Base-by-base conservation (phyloP, 2,113 vertebrate species). In the Gopherus flavomarginatus region DNA sequence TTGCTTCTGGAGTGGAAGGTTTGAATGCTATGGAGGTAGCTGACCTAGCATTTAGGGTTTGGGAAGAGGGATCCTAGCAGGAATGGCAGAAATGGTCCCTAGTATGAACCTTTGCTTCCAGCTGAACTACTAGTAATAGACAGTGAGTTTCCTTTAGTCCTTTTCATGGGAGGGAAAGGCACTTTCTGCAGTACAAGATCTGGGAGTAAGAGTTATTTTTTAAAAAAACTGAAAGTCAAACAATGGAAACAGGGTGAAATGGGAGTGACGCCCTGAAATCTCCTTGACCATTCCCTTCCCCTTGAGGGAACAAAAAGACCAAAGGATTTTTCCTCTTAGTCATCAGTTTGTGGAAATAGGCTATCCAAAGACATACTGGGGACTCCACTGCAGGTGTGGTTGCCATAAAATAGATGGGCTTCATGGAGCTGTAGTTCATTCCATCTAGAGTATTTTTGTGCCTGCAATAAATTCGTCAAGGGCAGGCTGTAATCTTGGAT, bases 31-130 rank as follows among this genome's bases (percentile, higher is more conserved):
- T 52, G 52, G 89, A 92, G 94, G 65, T 59, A 59, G 90, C 92
- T 93, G 95, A 49, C 91, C 90, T 89, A 94, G 85, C 81, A 87
- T 89, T 93, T 86, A 91, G 88, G 92, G 92, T 54, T 93, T 91
- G 94, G n/a, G 54, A 81, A 75, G 79, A 87, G 88, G 31, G 3
- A 47, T 2, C 88, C 87, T 69, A 82, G 86, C 50, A 85, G 75
- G 29, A 83, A 53, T 26, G 3, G 54, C 62, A 13, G 31, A 53
- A 26, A 75, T 22, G 31, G 3, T 49, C n/a, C 80, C 90, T 11
- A 4, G 5, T 8, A 2, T 3, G 24, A 31, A 42, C 86, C 53
- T 92, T 35, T 16, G 11, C 38, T n/a, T 79, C 81, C 29, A 6
- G 31, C 38, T 22, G 44, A 91, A 95, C 11, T 86, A 78, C 29